Percentiles rank a stretch among this genome's conserved stretches.
Evolutionary conservation across 2,888 invertebrate genomes (phyloP).

Genomic region (Clusia tigrina): DNA sequence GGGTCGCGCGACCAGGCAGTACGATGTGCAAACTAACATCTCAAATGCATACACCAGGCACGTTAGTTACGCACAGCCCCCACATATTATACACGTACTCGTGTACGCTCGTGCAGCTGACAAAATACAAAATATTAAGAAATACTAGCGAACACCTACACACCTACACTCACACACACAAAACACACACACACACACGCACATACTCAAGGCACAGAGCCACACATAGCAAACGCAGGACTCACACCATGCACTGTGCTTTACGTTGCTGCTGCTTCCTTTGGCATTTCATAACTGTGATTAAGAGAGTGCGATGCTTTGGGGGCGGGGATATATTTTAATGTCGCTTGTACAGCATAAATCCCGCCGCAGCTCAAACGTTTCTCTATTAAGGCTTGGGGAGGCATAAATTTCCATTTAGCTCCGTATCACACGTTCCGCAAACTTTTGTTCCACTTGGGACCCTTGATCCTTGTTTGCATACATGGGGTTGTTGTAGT

Average conservation of each 20-base stretch:
- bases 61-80: conserved; percentile 17
- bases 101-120: conserved; percentile 2
- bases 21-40: conserved; percentile 19
- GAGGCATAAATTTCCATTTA: conserved; percentile 18
- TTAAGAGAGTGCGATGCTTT: neutral
- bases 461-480: neutral
- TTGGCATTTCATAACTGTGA: neutral
- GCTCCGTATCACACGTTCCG: conserved; percentile 6
- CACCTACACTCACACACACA: neutral
- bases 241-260: too few relatives aligned
- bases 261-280: neutral
- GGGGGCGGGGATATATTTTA: too few relatives aligned
- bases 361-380: neutral
- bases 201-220: too few relatives aligned
- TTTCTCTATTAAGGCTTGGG: conserved; percentile 8
- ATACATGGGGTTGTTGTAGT: too few relatives aligned
- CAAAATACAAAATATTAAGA: conserved; percentile 24
- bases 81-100: neutral
- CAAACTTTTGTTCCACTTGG: conserved; percentile 9
- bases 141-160: too few relatives aligned
- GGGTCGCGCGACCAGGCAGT: neutral
- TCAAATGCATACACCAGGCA: conserved; percentile 18
- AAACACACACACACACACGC: neutral
- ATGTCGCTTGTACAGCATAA: neutral
- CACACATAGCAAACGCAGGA: too few relatives aligned